Conservation (phyloP, 2,888 invertebrate genomes). For the Lochmaea crataegi region DNA sequence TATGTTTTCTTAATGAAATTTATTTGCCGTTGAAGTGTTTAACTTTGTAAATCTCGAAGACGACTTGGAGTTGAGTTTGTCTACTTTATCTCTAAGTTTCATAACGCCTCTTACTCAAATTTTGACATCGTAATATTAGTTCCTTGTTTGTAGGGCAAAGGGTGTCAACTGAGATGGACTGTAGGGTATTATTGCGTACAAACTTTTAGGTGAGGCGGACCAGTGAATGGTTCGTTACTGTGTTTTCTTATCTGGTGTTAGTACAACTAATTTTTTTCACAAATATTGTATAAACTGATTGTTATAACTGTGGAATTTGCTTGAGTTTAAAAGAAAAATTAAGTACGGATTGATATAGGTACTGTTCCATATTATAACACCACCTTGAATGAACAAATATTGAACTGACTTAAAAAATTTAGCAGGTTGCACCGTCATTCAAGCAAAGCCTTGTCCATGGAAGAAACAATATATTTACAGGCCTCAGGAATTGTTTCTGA, state of each 20-base stretch:
- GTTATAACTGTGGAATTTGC: too few species aligned
- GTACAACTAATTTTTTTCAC: neutral
- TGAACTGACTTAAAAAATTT: too few species aligned
- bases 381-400: too few species aligned
- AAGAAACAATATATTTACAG: too few species aligned
- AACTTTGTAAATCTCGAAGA: slow-evolving; percentile 7
- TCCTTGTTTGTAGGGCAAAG: slow-evolving; percentile 9
- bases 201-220: neutral
- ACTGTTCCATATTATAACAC: too few species aligned
- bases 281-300: too few species aligned
- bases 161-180: slow-evolving; percentile 15
- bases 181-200: slow-evolving; percentile 7
- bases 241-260: neutral
- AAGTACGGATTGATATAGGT: too few species aligned
- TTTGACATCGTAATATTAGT: slow-evolving; percentile 19
- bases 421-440: too few species aligned
- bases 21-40: neutral
- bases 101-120: slow-evolving; percentile 13
- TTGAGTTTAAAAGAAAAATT: too few species aligned
- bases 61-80: slow-evolving; percentile 17
- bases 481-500: too few species aligned
- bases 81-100: slow-evolving; percentile 23
- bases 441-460: too few species aligned
- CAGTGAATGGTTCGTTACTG: neutral
- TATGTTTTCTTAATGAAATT: slow-evolving; percentile 10